Base-by-base conservation (phyloP, 2,113 vertebrate genomes). In the Salvator merianae region DNA sequence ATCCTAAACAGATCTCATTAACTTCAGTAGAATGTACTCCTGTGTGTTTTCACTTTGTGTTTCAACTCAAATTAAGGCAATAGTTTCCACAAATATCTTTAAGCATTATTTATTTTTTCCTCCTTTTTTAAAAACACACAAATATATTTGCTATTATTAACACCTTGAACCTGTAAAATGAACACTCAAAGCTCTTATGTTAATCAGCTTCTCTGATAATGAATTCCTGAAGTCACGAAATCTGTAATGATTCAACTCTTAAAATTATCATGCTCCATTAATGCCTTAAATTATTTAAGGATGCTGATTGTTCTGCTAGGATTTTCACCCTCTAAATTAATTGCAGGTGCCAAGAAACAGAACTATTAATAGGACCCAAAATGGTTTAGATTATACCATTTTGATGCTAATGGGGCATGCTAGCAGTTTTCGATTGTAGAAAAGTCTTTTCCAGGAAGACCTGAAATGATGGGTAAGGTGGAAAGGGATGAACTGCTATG, bases 261-360 rank as follows among this genome's bases (percentile, higher is more conserved):
- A 65, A 73, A 85, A 79, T 79, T 65, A 79, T 79, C 53, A 34
- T 47, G 55, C 69, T 50, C 69, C 40, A 79, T 79, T 85, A 79
- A 63, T 65, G n/a, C 63, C 73, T 79, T 85, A 85, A 47, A 85
- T 85, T 79, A 79, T 85, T 85, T 85, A 85, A 85, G 40, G 38
- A 43, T 79, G 76, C 40, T 72, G 76, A 85, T 73, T 72, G 53
- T 73, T 85, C 83, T 72, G 83, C 53, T 50, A 13, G 38, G 36
- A 40, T 79, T 84, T 77, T 79, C n/a, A 53, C 53, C 43, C 53
- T 63, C 53, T 65, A 50, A 85, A 79, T 79, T 50, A 85, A 79
- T 73, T 50, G 77, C 68, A 85, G 59, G 24, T 65, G 59, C 69
- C 43, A 79, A 79, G 77, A 50, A 24, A 84, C 71, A 84, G 53